Conservation (phyloP, 2,113 vertebrate species). For the Dicentrarchus labrax region DNA sequence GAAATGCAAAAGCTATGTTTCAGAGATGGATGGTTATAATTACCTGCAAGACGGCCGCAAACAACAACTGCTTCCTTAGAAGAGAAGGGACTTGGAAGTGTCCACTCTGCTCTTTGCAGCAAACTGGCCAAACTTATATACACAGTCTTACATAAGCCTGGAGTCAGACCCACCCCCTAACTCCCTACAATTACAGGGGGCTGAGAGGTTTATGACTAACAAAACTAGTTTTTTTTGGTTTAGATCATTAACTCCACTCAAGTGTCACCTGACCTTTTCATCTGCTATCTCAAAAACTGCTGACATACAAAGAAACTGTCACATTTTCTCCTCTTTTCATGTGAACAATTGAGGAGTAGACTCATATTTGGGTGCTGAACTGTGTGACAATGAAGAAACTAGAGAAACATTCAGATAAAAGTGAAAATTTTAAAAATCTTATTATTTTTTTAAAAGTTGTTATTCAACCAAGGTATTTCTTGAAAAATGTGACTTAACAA, state of each 20-base stretch:
- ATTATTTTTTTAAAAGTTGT: too few species aligned
- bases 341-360: too few species aligned
- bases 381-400: too few species aligned
- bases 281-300: neutral
- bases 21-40: neutral
- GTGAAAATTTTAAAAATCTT: too few species aligned
- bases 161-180: neutral
- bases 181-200: neutral
- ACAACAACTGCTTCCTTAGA: slow-evolving; percentile 1
- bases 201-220: neutral
- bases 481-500: neutral
- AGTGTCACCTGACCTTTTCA: neutral
- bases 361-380: too few species aligned
- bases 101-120: neutral
- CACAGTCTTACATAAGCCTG: neutral
- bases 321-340: too few species aligned
- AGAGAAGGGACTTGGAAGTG: neutral
- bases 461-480: neutral
- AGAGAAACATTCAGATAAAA: too few species aligned
- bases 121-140: slow-evolving; percentile 15
- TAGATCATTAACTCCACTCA: neutral
- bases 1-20: neutral
- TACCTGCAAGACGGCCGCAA: slow-evolving; percentile 20
- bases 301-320: too few species aligned
- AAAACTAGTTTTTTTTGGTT: neutral